Conservation (phyloP, 2,797 vertebrate species). For the Taeniopygia guttata region DNA sequence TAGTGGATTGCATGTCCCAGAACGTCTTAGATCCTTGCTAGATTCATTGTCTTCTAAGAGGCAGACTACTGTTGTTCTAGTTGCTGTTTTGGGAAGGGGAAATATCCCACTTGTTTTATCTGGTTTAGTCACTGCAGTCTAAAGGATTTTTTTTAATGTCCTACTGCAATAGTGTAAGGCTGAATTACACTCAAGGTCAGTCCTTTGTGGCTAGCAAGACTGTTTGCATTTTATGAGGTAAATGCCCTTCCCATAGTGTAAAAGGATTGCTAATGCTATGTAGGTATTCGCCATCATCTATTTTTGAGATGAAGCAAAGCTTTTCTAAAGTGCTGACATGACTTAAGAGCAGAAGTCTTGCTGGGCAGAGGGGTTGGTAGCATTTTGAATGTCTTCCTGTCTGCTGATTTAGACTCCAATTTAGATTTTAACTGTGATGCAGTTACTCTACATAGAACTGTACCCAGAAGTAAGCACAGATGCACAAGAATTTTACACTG, state of each 20-base stretch:
- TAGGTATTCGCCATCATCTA: not conserved
- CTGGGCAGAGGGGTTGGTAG: not conserved
- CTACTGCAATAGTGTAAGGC: not conserved
- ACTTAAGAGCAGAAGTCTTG: not conserved
- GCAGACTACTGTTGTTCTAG: not conserved
- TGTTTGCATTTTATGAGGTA: conserved; percentile 15
- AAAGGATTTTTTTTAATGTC: not conserved
- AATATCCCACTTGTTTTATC: not conserved
- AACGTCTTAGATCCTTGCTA: not conserved
- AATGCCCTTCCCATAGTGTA: not conserved
- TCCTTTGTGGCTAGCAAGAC: not conserved
- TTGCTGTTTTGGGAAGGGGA: not conserved
- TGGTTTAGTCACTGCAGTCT: not conserved
- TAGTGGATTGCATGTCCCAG: not conserved
- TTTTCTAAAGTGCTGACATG: not conserved
- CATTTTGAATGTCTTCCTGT: not conserved
- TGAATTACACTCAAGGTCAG: not conserved
- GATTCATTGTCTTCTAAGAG: not conserved
- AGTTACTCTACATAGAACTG: not conserved
- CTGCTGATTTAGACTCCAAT: not conserved
- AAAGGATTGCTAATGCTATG: not conserved
- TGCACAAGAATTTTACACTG: not conserved
- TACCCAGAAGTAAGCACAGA: not conserved
- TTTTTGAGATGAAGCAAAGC: not conserved
- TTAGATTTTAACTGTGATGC: not conserved